Percentiles rank a stretch among this genome's conserved stretches.
Evolutionary conservation across 2,888 invertebrate species (phyloP).

Genomic region (Eumacrocentrus americanus): DNA sequence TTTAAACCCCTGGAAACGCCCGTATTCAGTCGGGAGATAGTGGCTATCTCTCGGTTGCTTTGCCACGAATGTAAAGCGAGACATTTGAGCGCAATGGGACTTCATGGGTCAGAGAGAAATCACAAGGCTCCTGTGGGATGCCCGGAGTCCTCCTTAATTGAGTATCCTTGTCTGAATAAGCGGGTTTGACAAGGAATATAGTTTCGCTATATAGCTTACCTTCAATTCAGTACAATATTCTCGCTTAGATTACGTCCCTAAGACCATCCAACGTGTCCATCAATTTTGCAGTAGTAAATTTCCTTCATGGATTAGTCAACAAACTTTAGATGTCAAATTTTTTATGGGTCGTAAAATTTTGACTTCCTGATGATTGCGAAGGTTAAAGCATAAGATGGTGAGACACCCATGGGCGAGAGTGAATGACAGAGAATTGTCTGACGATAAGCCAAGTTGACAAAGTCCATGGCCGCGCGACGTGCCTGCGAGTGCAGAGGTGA

Average conservation of each 20-base stretch:
- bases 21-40: background rate
- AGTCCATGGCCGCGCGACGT: constrained; percentile 6
- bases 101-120: constrained; percentile 5
- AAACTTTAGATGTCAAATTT: no score
- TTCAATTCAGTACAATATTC: background rate
- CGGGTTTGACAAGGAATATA: constrained; percentile 5
- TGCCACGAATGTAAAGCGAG: background rate
- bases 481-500: constrained; percentile 7
- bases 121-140: background rate
- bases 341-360: no score
- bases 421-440: background rate
- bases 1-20: background rate
- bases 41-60: background rate
- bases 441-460: background rate
- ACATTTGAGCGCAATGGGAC: background rate
- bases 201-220: no score
- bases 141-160: constrained; percentile 1
- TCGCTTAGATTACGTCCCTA: background rate
- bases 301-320: background rate
- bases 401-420: background rate
- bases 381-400: background rate
- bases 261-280: background rate
- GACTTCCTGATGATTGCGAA: background rate
- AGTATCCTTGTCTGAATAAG: constrained; percentile 5
- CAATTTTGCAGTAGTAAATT: background rate